Conservation (phyloP, 2,797 vertebrate species). For the Karalla daura region DNA sequence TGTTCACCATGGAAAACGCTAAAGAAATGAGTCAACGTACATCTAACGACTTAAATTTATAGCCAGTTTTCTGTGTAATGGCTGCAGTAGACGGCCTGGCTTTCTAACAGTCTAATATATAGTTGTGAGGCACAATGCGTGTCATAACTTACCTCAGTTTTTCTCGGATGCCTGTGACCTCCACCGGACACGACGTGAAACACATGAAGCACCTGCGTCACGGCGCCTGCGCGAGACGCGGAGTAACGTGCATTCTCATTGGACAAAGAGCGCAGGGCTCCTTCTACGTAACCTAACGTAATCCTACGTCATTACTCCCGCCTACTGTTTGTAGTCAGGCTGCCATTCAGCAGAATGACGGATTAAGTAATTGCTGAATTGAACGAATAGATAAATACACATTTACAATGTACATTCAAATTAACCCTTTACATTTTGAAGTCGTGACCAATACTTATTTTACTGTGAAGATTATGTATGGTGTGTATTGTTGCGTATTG, state of each 20-base stretch:
- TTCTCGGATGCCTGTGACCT: slow-evolving; percentile 77
- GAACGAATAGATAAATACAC: neutral
- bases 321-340: neutral
- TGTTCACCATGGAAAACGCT: neutral
- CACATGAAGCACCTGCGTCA: slow-evolving; percentile 59
- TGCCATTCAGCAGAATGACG: neutral
- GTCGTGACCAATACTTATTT: too few species aligned
- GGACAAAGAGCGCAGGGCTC: slow-evolving; percentile 50
- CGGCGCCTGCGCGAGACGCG: slow-evolving; percentile 67
- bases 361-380: neutral
- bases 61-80: rapidly evolving
- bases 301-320: neutral
- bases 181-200: slow-evolving; percentile 75
- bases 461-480: too few species aligned
- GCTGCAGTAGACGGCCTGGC: rapidly evolving
- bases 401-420: neutral
- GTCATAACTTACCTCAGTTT: slow-evolving; percentile 67
- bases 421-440: neutral
- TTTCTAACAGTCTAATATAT: neutral
- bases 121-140: neutral
- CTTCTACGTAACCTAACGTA: slow-evolving; percentile 3
- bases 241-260: slow-evolving; percentile 64
- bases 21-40: neutral
- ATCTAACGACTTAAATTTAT: neutral
- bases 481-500: too few species aligned